phyloP scores from a whole-genome alignment of 2,113 vertebrate species.

The Shinisaurus crocodilurus region DNA sequence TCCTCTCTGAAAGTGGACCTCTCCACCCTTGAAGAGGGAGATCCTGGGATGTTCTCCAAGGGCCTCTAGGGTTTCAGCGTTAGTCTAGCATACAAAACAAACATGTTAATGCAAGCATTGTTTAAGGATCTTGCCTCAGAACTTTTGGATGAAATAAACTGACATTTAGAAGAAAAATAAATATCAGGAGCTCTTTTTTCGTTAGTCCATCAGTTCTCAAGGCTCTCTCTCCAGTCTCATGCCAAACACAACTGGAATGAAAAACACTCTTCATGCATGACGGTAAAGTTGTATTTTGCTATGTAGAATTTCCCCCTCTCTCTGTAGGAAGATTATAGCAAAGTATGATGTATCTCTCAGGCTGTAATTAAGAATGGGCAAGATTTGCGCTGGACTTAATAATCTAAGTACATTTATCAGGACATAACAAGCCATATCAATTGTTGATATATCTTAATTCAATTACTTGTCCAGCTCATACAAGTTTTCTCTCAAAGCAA shows the following conservation, averaged over 20 bases:
- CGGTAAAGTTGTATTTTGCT: neutral
- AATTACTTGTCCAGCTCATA: neutral
- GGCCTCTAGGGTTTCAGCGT: neutral
- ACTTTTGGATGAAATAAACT: slow-evolving; percentile 13
- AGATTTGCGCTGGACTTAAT: slow-evolving; percentile 27
- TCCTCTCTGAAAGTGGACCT: too few species aligned
- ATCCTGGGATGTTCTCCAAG: neutral
- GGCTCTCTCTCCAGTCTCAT: neutral
- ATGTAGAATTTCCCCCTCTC: neutral
- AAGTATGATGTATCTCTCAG: too few species aligned
- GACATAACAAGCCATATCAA: neutral
- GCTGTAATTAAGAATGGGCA: neutral
- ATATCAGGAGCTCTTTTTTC: slow-evolving; percentile 26
- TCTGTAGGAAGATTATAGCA: neutral
- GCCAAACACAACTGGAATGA: neutral
- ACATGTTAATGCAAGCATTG: slow-evolving; percentile 6
- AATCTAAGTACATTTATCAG: slow-evolving; percentile 5
- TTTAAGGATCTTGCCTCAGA: slow-evolving; percentile 17
- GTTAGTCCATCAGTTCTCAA: slow-evolving; percentile 34
- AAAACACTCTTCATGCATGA: slow-evolving; percentile 7
- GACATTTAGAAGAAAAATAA: neutral
- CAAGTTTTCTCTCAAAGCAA: neutral
- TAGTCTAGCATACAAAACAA: neutral
- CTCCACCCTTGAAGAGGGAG: too few species aligned
- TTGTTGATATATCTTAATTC: neutral